These are phyloP conservation scores for Hypothenemus hampei DNA, from an alignment of 1,140 invertebrate species.

Conservation along the genomic window DNA sequence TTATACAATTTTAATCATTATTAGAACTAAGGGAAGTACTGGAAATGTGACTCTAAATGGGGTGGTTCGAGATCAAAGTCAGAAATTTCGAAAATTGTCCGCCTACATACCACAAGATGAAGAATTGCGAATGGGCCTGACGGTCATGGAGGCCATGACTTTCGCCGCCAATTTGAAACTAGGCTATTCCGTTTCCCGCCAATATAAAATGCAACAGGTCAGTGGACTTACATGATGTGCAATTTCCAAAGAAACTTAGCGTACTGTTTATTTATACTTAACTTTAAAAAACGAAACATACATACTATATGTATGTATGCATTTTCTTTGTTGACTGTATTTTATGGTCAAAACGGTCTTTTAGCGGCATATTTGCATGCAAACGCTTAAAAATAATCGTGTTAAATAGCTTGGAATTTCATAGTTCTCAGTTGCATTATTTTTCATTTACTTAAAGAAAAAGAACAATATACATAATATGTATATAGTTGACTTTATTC, in stretches of 20 bases:
- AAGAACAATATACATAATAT: no score
- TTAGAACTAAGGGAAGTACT: constrained; percentile 51
- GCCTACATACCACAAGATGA: constrained; percentile 93
- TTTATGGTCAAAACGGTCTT: no score
- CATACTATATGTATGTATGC: no score
- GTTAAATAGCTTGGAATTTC: no score
- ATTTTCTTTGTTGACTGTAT: no score
- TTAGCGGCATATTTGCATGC: no score
- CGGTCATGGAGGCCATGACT: constrained; percentile 80
- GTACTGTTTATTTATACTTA: no score
- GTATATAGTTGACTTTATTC: no score
- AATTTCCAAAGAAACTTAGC: neutral
- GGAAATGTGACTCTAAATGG: constrained; percentile 52
- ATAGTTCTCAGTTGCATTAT: no score
- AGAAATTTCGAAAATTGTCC: constrained; percentile 75
- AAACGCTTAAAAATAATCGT: no score
- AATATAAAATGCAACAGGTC: constrained; percentile 63
- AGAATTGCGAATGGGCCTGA: constrained; percentile 73
- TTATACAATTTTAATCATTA: neutral
- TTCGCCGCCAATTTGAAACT: constrained; percentile 86
- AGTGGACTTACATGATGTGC: constrained; percentile 26
- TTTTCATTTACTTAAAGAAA: no score
- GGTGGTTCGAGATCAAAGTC: constrained; percentile 47
- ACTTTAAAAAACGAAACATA: no score
- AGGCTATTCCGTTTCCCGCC: constrained; percentile 53